These are phyloP conservation scores for Nomada lathburiana DNA, from an alignment of 2,888 invertebrate species.

Conservation along the genomic window DNA sequence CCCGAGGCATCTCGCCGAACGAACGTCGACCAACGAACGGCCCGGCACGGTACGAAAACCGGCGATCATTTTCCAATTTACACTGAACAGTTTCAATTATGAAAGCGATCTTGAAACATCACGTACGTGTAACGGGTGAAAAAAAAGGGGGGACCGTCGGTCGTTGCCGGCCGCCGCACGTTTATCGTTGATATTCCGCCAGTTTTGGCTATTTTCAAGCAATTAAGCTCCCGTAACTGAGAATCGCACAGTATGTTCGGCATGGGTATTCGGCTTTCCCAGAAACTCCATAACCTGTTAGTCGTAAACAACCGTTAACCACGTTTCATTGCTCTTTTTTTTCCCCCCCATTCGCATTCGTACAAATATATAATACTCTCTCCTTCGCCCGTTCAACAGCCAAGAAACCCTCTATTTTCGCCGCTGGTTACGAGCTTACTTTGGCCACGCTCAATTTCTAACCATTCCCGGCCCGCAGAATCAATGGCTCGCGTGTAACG, in stretches of 20 bases:
- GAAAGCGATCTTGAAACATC: conserved; percentile 40
- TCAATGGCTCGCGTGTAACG: conserved; percentile 41
- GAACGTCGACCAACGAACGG: conserved; percentile 9
- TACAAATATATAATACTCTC: background rate
- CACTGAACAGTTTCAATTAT: conserved; percentile 31
- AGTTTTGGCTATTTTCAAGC: conserved; percentile 27
- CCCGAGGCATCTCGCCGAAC: conserved; percentile 16
- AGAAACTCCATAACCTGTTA: conserved; percentile 16
- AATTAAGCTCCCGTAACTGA: conserved; percentile 55
- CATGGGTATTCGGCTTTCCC: conserved; percentile 51
- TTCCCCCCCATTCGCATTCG: background rate
- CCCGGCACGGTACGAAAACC: background rate
- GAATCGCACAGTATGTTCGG: conserved; percentile 7
- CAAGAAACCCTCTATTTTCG: background rate
- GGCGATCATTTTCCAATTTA: conserved; percentile 55
- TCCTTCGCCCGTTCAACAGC: background rate
- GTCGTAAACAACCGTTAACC: conserved; percentile 39
- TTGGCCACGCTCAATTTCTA: conserved; percentile 9
- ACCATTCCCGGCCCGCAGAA: conserved; percentile 2
- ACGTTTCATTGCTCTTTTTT: conserved; percentile 4
- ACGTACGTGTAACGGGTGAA: conserved; percentile 24
- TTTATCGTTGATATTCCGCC: conserved; percentile 8
- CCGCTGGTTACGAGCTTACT: background rate
- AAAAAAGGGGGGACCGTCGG: background rate
- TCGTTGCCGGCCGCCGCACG: background rate